Conservation (phyloP, 1,140 invertebrate species). For the Anoplolepis gracilipes region DNA sequence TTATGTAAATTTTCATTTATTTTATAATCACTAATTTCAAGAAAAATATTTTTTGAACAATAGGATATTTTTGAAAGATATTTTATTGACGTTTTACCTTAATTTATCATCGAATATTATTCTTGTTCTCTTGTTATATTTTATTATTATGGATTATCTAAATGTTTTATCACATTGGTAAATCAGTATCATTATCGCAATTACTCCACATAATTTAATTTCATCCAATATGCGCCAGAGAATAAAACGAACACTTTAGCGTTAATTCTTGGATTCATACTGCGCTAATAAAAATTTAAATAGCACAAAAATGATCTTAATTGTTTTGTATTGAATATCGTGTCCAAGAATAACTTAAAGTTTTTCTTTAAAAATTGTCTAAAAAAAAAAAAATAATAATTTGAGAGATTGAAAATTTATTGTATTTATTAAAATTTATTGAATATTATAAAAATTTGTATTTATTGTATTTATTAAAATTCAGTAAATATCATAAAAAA, state of each 20-base stretch:
- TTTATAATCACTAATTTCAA: background rate
- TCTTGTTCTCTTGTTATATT: no score
- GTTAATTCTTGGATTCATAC: background rate
- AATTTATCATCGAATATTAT: background rate
- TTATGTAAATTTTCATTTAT: background rate
- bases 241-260: background rate
- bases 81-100: constrained; percentile 5
- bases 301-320: background rate
- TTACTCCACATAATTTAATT: background rate
- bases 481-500: background rate
- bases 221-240: background rate
- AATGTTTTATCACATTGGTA: no score
- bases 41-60: no score
- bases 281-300: background rate
- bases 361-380: background rate
- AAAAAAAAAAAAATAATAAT: background rate
- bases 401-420: background rate
- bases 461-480: no score
- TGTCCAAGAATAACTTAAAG: background rate
- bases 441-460: no score
- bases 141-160: no score
- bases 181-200: background rate
- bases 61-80: no score
- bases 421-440: no score
- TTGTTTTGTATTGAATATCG: background rate